These are phyloP conservation scores for Scrobipalpa costella DNA, from an alignment of 2,888 invertebrate genomes.

Conservation along the genomic window DNA sequence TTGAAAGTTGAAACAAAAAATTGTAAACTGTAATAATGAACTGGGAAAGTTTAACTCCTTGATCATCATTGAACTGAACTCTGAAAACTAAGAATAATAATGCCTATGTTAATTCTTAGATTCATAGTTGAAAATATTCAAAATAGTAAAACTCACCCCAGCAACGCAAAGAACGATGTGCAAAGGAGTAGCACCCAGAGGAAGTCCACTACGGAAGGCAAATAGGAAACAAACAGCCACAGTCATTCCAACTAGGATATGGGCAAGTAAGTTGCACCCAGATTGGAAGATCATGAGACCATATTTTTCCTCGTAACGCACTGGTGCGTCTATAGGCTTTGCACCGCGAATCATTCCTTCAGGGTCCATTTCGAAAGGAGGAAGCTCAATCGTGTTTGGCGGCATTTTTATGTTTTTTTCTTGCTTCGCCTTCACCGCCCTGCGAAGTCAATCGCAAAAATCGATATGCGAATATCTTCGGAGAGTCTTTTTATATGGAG, in stretches of 20 bases:
- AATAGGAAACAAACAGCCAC: slow-evolving; percentile 33
- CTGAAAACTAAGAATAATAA: no score
- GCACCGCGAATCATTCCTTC: slow-evolving; percentile 10
- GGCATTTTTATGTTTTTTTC: slow-evolving; percentile 21
- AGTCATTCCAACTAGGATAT: slow-evolving; percentile 35
- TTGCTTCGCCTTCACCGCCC: neutral
- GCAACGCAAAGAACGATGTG: slow-evolving; percentile 39
- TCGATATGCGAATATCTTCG: slow-evolving; percentile 26
- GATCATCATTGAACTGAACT: no score
- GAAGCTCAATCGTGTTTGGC: slow-evolving; percentile 24
- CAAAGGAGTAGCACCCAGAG: slow-evolving; percentile 32
- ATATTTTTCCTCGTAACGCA: slow-evolving; percentile 39
- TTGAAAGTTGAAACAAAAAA: no score
- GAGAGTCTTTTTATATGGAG: neutral
- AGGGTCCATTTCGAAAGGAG: neutral
- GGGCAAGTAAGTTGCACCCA: slow-evolving; percentile 33
- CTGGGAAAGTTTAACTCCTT: no score
- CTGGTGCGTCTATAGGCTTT: slow-evolving; percentile 11
- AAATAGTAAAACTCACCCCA: slow-evolving; percentile 36
- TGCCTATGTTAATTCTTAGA: no score
- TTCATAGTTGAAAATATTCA: neutral
- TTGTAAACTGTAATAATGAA: no score
- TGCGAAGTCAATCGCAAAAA: neutral
- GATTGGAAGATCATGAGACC: slow-evolving; percentile 44
- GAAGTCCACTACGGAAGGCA: slow-evolving; percentile 34